phyloP scores from a whole-genome alignment of 64 coral and sea anemone genomes.

The Montipora sp. region DNA sequence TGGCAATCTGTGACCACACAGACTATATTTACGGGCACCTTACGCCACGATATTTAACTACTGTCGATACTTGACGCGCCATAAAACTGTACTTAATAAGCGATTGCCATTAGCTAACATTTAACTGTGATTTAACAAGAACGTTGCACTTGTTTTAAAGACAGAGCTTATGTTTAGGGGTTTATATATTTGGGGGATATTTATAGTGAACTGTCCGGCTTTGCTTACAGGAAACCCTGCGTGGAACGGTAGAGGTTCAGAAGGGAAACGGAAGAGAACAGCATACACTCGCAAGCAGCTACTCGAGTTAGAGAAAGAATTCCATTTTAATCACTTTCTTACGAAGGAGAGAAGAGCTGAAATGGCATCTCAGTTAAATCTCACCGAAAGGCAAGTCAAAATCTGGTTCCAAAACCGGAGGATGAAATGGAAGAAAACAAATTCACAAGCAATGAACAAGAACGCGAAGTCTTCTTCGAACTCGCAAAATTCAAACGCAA shows the following conservation, averaged over 20 bases:
- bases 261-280: conserved; percentile 98
- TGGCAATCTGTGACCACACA: conserved; percentile 64
- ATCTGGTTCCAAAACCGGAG: conserved; percentile 99
- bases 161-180: not conserved
- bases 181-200: not conserved
- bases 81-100: conserved; percentile 87
- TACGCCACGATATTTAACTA: conserved; percentile 64
- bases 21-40: conserved; percentile 63
- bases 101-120: conserved; percentile 86
- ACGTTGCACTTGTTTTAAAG: not conserved
- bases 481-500: conserved; percentile 66
- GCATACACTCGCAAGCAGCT: conserved; percentile 99
- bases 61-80: conserved; percentile 75
- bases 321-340: conserved; percentile 99
- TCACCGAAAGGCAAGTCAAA: conserved; percentile 99
- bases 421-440: conserved; percentile 99
- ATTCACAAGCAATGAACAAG: conserved; percentile 91
- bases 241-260: conserved; percentile 86
- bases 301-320: conserved; percentile 98
- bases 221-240: conserved; percentile 85
- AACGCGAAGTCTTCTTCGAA: conserved; percentile 68
- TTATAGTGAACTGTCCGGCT: conserved; percentile 2
- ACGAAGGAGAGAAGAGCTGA: conserved; percentile 97
- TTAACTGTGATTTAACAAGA: conserved; percentile 74
- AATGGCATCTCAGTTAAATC: conserved; percentile 92